Conservation (phyloP, 2,113 vertebrate genomes). For the Bos taurus region ARS-UCD2.0 NC_037332.1:85093001-85093500, state of each 20-base stretch:
- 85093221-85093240: neutral
- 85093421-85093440: fast-evolving
- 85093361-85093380: neutral
- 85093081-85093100: neutral
- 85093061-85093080: neutral
- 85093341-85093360: neutral
- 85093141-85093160: neutral
- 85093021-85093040: neutral
- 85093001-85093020: neutral
- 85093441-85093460: neutral
- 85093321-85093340: neutral
- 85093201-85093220: neutral
- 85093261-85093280: neutral
- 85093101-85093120: neutral
- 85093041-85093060: neutral
- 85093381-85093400: neutral
- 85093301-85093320: neutral
- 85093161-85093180: neutral
- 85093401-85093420: neutral
- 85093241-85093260: neutral
- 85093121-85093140: neutral
- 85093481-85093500: neutral
- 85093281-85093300: neutral
- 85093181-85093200: neutral
- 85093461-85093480: neutral